Base-by-base conservation (phyloP, 2,888 invertebrate genomes). In the Dioctria linearis region DNA sequence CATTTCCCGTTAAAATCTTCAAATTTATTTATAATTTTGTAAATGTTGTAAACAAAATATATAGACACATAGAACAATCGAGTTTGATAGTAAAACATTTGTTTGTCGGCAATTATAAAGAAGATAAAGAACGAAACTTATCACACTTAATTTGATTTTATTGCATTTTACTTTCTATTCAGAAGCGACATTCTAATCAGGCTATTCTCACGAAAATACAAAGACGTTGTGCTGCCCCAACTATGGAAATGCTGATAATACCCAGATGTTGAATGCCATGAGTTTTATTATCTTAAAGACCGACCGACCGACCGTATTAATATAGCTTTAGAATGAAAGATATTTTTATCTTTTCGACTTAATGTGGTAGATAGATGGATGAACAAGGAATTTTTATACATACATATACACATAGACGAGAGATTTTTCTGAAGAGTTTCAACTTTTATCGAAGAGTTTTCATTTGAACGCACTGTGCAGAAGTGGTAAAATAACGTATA, bases 321-420 rank as follows among this genome's bases (percentile, higher is more conserved):
- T 2, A 25, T 25, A 25, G 69, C 51, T 69, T 69, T 69, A 11
- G 51, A 69, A 69, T 49, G 9, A 9, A 11, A 69, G 69, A 69
- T 69, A 69, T 69, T 69, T 69, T 69, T 69, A 69, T 69, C 69
- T 69, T n/a, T 25, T 69, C 49, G 51, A 69, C 69, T 69, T 51
- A 9, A 25, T 11, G 69, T 49, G 37, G 25, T 51, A 69, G 51
- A 69, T 51, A 69, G 39, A 9, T 6, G 37, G 9, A 25, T 49
- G 51, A 69, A 51, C 49, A n/a, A 54, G 54, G 54, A 54, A 54
- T 11, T 54, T 54, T 54, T n/a, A n/a, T n/a, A n/a, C n/a, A 54
- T 46, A 8, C 46, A 46, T 46, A 6, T 46, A 6, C 2, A 25
- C 25, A 25, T 25, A 25, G 25, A 25, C 25, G 25, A 46, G 8